These are phyloP conservation scores for Cacatua alba DNA, from an alignment of 2,113 vertebrate genomes.

Conservation along the genomic window DNA sequence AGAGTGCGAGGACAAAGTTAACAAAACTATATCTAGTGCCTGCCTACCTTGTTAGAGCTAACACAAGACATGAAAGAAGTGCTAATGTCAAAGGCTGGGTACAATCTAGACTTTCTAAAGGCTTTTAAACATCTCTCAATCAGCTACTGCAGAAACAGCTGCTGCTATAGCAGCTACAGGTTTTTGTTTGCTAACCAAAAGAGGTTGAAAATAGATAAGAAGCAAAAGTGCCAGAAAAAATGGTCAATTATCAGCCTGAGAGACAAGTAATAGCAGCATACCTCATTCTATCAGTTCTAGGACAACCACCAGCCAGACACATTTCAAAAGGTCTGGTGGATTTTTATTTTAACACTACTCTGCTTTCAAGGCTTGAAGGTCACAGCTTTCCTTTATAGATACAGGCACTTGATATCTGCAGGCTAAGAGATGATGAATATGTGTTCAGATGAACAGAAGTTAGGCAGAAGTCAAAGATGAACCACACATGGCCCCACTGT, in stretches of 20 bases:
- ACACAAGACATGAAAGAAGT: background rate
- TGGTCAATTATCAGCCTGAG: background rate
- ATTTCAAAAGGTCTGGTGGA: background rate
- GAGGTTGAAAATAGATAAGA: background rate
- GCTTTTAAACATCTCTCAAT: background rate
- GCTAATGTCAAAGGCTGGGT: background rate
- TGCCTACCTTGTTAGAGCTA: background rate
- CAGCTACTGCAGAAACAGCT: slow-evolving; percentile 2
- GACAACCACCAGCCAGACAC: background rate
- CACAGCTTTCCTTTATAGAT: background rate
- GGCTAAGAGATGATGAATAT: background rate
- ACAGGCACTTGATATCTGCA: background rate
- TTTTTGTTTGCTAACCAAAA: background rate
- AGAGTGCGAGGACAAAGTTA: background rate
- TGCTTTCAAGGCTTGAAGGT: background rate
- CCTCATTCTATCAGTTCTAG: background rate
- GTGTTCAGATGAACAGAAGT: background rate
- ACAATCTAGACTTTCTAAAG: background rate
- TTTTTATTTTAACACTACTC: background rate
- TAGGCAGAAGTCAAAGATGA: background rate
- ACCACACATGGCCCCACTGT: background rate
- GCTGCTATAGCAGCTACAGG: background rate
- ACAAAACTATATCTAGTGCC: background rate
- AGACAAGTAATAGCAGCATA: background rate
- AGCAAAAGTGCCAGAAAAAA: background rate